Conservation (phyloP, 2,113 vertebrate genomes). For the Rhabdornis inornatus region DNA sequence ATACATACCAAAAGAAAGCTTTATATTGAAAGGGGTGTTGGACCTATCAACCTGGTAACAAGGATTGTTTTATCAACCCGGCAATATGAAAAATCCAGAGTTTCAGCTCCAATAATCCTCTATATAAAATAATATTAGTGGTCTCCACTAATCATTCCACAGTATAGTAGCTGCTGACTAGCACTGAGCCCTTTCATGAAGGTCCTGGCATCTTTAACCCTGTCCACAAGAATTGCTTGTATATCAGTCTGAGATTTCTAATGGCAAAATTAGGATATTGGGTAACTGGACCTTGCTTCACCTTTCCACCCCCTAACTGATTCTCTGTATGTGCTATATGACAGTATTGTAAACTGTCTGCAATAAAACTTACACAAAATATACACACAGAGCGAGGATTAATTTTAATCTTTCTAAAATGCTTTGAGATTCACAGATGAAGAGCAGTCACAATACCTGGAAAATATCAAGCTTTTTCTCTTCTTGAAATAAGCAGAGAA, state of each 20-base stretch:
- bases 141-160: not conserved
- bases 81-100: not conserved
- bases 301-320: not conserved
- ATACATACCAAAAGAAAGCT: not conserved
- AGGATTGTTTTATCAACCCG: not conserved
- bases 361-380: not conserved
- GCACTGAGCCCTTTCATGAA: not conserved
- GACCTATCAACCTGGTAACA: not conserved
- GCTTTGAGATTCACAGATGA: not conserved
- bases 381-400: not conserved
- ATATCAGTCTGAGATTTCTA: not conserved
- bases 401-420: slow-evolving; percentile 44
- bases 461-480: not conserved
- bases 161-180: not conserved
- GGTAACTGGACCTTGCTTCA: not conserved
- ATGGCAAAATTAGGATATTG: not conserved
- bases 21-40: not conserved
- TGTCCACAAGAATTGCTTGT: not conserved
- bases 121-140: not conserved
- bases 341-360: not conserved
- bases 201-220: not conserved
- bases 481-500: not conserved
- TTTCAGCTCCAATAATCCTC: not conserved
- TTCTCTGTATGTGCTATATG: not conserved
- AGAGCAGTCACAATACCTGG: slow-evolving; percentile 8